Percentiles rank a stretch among this genome's conserved stretches.
Evolutionary conservation across 2,113 vertebrate genomes (phyloP).

Genomic region (Catharus minimus): DNA sequence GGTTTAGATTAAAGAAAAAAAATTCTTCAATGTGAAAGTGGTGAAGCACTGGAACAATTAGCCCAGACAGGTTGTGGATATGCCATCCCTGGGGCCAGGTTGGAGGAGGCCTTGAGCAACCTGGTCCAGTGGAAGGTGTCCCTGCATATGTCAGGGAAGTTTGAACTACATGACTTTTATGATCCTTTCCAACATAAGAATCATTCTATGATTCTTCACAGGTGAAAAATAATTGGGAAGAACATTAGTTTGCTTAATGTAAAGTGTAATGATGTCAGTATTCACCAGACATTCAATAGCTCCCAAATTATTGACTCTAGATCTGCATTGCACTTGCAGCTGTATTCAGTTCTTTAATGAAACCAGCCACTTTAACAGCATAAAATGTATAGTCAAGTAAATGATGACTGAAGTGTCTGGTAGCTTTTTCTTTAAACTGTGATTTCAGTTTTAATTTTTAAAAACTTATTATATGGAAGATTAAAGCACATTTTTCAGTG

Average conservation of each 20-base stretch:
- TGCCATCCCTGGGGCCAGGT: accelerated
- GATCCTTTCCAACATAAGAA: not conserved
- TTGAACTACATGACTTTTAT: not conserved
- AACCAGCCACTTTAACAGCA: not conserved
- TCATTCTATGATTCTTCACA: not conserved
- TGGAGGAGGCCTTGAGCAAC: not conserved
- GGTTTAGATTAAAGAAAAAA: not conserved
- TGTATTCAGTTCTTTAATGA: not conserved
- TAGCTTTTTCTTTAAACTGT: conserved; percentile 41
- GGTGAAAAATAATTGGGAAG: conserved; percentile 1
- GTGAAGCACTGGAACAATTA: not conserved
- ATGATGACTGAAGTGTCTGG: conserved; percentile 10
- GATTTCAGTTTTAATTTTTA: conserved; percentile 69
- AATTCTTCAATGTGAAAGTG: not conserved
- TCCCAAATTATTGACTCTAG: not conserved
- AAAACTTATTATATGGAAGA: conserved; percentile 61
- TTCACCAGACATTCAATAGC: not conserved
- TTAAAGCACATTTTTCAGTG: conserved; percentile 56
- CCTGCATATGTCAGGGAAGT: not conserved
- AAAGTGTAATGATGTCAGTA: not conserved
- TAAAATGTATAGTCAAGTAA: not conserved
- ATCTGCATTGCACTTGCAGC: not conserved
- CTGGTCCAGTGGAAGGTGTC: not conserved
- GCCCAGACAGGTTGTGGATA: not conserved
- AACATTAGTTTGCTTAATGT: not conserved